A percentile compares a stretch with the other conserved stretches of the same genome.
Conservation (phyloP, 23 tunicate species). For the Ascidia mentula region DNA sequence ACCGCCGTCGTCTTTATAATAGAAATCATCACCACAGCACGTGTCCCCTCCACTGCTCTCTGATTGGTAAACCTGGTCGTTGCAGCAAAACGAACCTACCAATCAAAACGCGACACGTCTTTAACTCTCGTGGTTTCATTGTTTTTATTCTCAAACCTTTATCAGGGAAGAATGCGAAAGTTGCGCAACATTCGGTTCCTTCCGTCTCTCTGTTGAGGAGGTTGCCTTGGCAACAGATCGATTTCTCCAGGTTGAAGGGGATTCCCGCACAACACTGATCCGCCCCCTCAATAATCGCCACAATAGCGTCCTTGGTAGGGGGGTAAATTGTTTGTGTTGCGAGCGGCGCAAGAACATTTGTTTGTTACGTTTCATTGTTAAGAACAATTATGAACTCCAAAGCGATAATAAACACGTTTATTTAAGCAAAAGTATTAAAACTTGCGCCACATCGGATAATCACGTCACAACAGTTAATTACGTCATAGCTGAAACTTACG, state of each 20-base stretch:
- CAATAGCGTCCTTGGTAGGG: slow-evolving; percentile 34
- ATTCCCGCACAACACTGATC: slow-evolving; percentile 66
- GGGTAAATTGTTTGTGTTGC: no score
- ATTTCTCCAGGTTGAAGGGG: slow-evolving; percentile 43
- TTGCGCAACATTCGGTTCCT: slow-evolving; percentile 76
- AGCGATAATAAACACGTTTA: no score
- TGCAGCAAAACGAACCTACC: slow-evolving; percentile 75
- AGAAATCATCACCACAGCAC: slow-evolving; percentile 74
- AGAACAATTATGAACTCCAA: no score
- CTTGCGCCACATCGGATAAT: no score
- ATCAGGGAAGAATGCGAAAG: slow-evolving; percentile 68
- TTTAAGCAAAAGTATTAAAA: no score
- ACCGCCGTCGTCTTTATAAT: slow-evolving; percentile 21
- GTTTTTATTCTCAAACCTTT: slow-evolving; percentile 37
- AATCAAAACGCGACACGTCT: slow-evolving; percentile 3
- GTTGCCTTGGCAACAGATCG: slow-evolving; percentile 66
- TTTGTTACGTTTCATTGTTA: no score
- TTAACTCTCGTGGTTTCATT: neutral
- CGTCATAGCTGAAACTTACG: slow-evolving; percentile 62
- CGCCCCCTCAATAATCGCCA: slow-evolving; percentile 42
- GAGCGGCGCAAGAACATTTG: no score
- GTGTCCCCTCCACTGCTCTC: slow-evolving; percentile 68
- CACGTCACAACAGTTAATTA: no score
- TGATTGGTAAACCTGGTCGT: slow-evolving; percentile 47
- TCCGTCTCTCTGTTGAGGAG: slow-evolving; percentile 49